Evolutionary conservation across 1,140 invertebrate species (phyloP).

Genomic region (Cotesia typhae): DNA sequence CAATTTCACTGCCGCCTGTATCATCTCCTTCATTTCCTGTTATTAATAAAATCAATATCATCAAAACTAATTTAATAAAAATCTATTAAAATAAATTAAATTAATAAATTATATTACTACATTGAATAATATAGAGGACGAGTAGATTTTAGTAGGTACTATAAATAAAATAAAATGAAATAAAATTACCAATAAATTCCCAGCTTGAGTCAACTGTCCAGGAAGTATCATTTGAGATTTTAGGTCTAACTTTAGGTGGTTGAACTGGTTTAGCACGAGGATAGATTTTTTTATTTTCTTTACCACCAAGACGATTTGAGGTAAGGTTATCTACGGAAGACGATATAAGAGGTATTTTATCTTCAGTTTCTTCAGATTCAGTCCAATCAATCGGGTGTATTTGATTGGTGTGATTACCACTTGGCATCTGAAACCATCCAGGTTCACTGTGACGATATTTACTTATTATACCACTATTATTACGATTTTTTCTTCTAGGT

Average conservation of each 20-base stretch:
- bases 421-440: slow-evolving; percentile 66
- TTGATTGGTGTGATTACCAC: slow-evolving; percentile 52
- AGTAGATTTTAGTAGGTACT: not conserved
- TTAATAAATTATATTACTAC: not conserved
- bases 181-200: slow-evolving; percentile 81
- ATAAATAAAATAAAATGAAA: slow-evolving; percentile 1
- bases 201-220: slow-evolving; percentile 88
- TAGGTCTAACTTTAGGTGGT: slow-evolving; percentile 73
- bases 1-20: slow-evolving; percentile 41
- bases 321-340: slow-evolving; percentile 76
- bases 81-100: not conserved
- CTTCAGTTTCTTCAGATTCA: slow-evolving; percentile 63
- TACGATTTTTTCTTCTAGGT: slow-evolving; percentile 51
- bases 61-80: slow-evolving; percentile 12
- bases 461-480: slow-evolving; percentile 52
- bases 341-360: slow-evolving; percentile 67
- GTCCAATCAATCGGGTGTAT: slow-evolving; percentile 71
- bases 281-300: slow-evolving; percentile 60
- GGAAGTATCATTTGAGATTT: slow-evolving; percentile 72
- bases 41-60: slow-evolving; percentile 31
- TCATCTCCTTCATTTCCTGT: slow-evolving; percentile 60
- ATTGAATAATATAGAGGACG: not conserved
- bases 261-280: slow-evolving; percentile 76
- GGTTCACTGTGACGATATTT: slow-evolving; percentile 73
- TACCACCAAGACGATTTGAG: slow-evolving; percentile 61